Percentiles rank a stretch among this genome's conserved stretches.
Evolutionary conservation across 2,888 invertebrate species (phyloP).

Genomic region (Diarsia brunnea): DNA sequence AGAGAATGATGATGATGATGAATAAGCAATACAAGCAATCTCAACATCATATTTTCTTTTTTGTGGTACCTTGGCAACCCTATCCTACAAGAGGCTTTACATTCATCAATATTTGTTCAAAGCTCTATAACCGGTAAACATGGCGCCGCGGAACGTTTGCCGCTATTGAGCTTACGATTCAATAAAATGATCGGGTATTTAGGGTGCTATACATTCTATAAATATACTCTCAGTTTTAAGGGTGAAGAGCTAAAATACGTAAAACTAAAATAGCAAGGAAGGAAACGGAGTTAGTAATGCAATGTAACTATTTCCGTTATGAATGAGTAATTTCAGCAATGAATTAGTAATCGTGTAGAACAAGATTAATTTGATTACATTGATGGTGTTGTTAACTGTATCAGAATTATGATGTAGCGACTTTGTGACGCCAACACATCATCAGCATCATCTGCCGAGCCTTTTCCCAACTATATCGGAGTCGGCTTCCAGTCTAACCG

Average conservation of each 20-base stretch:
- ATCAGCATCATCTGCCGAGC: too few species aligned
- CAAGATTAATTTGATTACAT: too few species aligned
- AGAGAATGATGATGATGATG: too few species aligned
- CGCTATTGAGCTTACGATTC: conserved; percentile 43
- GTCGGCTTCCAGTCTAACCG: too few species aligned
- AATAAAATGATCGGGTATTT: conserved; percentile 48
- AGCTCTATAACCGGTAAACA: conserved; percentile 48
- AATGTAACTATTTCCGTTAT: background rate
- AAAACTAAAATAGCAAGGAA: background rate
- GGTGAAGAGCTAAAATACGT: background rate
- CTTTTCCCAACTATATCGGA: too few species aligned
- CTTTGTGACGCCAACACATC: too few species aligned
- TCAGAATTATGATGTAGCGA: too few species aligned
- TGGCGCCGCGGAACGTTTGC: conserved; percentile 45
- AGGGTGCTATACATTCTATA: conserved; percentile 5
- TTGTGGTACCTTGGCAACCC: conserved; percentile 41
- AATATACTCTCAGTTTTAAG: background rate
- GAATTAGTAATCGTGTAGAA: background rate
- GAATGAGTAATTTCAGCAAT: background rate
- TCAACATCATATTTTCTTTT: too few species aligned
- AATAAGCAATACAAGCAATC: background rate
- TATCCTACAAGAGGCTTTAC: conserved; percentile 42
- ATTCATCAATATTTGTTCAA: conserved; percentile 61
- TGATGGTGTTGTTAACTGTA: background rate
- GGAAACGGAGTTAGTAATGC: background rate